Evolutionary conservation across 2,113 vertebrate species (phyloP), one percentile per base, ranked within the genome.

Genomic region (Rattus rattus): DNA sequence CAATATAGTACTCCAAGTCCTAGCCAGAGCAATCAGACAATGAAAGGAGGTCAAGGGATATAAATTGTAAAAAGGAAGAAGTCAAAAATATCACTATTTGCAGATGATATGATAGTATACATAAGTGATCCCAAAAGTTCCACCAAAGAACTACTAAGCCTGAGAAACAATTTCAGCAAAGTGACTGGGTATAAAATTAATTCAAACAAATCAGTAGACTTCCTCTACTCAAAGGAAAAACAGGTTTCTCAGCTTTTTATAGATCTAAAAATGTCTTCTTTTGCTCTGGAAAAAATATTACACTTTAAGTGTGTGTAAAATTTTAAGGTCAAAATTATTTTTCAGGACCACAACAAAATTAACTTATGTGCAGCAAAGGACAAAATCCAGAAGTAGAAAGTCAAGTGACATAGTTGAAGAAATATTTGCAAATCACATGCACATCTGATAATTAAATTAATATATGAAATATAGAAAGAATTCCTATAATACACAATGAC

Each of bases 251-350:
- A 92, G 69, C 7, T 90, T 28, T 75, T 75, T 30, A 2, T 33
- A 61, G 10, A 69, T n/a, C 16, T 94, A 49, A 92, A 85, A 77
- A 83, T 83, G 5, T 39, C 22, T 59, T 39, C 20, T 84, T 75
- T 28, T 49, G 24, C 11, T 49, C 24, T 76, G 75, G n/a, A 76
- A 49, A 77, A 28, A 86, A 80, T 67, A 67, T 79, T 28, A n/a
- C 65, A 88, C 87, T 91, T 80, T 95, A 89, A 69, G 36, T 92
- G 3, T 65, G 36, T 92, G 88, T n/a, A 94, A 43, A 94, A 84
- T 91, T 88, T n/a, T 88, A 73, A n/a, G 16, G 69, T 75, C 26
- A 89, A 96, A 90, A 85, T 90, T 59, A 92, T 85, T 92, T 61
- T 80, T 30, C 17, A 94, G 90, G 30, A 65, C 28, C 47, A 70